These are phyloP conservation scores for Lanius ludovicianus DNA, from an alignment of 2,113 vertebrate genomes.

Conservation along the genomic window DNA sequence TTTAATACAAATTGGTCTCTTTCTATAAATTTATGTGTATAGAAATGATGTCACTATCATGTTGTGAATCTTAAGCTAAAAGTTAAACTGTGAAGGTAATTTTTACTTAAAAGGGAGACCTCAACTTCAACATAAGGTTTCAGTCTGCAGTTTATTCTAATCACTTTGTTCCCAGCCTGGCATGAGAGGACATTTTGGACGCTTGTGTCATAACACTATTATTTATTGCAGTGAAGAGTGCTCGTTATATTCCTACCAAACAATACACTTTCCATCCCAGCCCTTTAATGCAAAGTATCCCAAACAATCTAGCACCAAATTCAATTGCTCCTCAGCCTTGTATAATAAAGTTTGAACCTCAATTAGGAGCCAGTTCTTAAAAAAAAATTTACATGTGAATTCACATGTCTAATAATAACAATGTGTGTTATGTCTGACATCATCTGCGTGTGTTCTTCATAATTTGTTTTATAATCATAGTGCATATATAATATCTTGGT, in stretches of 20 bases:
- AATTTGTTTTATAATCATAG: not conserved
- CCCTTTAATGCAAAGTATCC: not conserved
- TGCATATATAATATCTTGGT: not conserved
- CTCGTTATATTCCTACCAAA: not conserved
- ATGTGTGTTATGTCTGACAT: not conserved
- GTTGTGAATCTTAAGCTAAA: not conserved
- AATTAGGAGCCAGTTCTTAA: not conserved
- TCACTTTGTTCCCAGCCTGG: not conserved
- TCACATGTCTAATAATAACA: not conserved
- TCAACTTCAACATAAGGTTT: not conserved
- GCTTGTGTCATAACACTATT: not conserved
- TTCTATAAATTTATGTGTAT: not conserved
- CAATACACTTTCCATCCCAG: not conserved
- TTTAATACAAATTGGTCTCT: not conserved
- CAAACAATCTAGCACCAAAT: not conserved
- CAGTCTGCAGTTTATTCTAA: not conserved
- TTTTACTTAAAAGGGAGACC: not conserved
- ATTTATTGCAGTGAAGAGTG: not conserved
- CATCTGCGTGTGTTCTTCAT: not conserved
- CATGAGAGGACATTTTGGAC: not conserved
- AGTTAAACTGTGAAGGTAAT: not conserved
- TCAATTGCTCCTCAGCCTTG: not conserved
- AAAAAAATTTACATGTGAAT: not conserved
- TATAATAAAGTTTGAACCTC: not conserved
- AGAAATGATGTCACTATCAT: not conserved